Evolutionary conservation across 2,113 vertebrate genomes (phyloP).

Genomic region (Clarias batrachus): DNA sequence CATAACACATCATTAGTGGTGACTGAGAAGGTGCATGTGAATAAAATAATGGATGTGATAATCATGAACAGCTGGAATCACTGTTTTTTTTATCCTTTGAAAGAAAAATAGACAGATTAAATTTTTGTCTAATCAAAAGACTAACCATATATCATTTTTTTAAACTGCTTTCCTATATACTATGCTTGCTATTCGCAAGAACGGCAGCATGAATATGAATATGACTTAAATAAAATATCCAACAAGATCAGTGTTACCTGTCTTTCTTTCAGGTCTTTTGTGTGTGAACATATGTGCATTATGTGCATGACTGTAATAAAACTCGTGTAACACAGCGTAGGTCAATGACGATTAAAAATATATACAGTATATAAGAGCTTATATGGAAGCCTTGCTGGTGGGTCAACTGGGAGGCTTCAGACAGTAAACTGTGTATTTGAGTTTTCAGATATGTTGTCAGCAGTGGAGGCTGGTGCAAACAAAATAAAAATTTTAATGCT

Average conservation of each 20-base stretch:
- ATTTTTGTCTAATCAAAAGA: too few relatives aligned
- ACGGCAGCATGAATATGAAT: neutral
- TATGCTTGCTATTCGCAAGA: neutral
- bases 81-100: neutral
- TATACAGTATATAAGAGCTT: too few relatives aligned
- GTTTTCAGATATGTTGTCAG: too few relatives aligned
- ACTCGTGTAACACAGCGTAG: too few relatives aligned
- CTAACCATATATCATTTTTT: neutral
- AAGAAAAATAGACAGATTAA: neutral
- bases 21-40: neutral
- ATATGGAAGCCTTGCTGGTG: too few relatives aligned
- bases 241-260: neutral
- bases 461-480: too few relatives aligned
- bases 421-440: too few relatives aligned
- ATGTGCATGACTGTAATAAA: neutral
- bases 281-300: neutral
- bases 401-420: too few relatives aligned
- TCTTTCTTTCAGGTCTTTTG: neutral
- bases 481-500: too few relatives aligned
- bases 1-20: neutral
- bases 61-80: neutral
- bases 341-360: too few relatives aligned
- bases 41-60: neutral
- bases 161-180: neutral
- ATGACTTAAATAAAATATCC: neutral